Percentiles rank a stretch among this genome's conserved stretches.
Conservation (phyloP, 2,113 vertebrate genomes). For the Morphnarchus princeps region DNA sequence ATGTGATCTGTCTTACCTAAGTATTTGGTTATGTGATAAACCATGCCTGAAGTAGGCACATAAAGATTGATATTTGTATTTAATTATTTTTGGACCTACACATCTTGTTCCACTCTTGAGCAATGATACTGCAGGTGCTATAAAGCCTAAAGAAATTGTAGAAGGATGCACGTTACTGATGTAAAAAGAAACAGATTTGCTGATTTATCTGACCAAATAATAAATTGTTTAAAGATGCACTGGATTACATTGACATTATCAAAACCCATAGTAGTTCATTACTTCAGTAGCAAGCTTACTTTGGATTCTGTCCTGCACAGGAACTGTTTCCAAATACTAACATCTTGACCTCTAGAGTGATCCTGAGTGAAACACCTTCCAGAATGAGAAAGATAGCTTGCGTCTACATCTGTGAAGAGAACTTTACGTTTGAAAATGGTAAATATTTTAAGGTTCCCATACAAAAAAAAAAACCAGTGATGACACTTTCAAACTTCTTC, state of each 20-base stretch:
- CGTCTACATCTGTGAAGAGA: not conserved
- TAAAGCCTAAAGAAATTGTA: not conserved
- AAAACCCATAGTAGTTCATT: not conserved
- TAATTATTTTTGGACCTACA: not conserved
- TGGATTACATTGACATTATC: not conserved
- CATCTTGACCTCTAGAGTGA: not conserved
- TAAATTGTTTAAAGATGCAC: not conserved
- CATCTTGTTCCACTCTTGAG: not conserved
- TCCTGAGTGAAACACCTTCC: not conserved
- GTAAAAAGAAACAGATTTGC: not conserved
- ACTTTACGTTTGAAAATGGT: not conserved
- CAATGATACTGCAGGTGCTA: not conserved
- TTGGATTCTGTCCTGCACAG: not conserved
- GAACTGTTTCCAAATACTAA: not conserved
- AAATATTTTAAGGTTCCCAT: not conserved
- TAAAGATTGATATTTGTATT: not conserved
- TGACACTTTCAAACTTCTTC: not conserved
- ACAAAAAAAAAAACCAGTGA: fast-evolving
- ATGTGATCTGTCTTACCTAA: not conserved
- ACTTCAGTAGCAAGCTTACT: not conserved
- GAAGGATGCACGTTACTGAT: not conserved
- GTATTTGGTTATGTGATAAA: not conserved
- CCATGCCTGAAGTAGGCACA: not conserved
- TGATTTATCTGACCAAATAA: not conserved
- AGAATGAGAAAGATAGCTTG: not conserved